Evolutionary conservation across 2,113 vertebrate genomes (phyloP).

Genomic region (Podarcis raffonei): DNA sequence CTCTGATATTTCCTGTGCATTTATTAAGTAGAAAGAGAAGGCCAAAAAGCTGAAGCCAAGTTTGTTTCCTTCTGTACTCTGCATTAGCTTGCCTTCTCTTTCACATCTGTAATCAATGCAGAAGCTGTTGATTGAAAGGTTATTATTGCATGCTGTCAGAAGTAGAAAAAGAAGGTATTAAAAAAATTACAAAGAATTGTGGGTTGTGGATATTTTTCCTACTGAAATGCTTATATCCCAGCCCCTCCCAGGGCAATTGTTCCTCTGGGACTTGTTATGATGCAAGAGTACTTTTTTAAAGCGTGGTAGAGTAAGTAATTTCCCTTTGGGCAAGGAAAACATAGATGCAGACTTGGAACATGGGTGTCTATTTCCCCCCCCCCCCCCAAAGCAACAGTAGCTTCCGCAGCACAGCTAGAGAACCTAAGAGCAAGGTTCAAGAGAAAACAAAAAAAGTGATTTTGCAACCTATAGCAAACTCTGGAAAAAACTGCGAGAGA

Average conservation of each 20-base stretch:
- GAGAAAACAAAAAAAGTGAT: not conserved
- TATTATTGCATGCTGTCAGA: too few relatives aligned
- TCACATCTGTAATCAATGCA: not conserved
- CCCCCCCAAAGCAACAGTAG: not conserved
- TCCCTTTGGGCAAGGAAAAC: too few relatives aligned
- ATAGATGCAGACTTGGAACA: not conserved
- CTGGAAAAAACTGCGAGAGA: not conserved
- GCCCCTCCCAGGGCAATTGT: not conserved
- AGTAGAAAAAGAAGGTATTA: not conserved
- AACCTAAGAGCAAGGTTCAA: not conserved
- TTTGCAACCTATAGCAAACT: not conserved
- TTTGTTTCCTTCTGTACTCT: not conserved
- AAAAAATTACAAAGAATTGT: not conserved
- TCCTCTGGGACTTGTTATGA: not conserved
- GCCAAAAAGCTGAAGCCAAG: not conserved
- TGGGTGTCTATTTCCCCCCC: not conserved
- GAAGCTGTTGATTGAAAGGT: not conserved
- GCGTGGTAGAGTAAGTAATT: not conserved
- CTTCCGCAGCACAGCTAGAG: not conserved
- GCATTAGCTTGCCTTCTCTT: not conserved
- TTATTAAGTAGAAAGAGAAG: not conserved
- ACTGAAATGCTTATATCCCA: not conserved
- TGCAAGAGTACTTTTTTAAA: not conserved
- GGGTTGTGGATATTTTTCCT: not conserved
- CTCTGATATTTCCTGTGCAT: not conserved